These are phyloP conservation scores for Drosophila novamexicana DNA, from an alignment of 1,140 invertebrate species.

Conservation along the genomic window DNA sequence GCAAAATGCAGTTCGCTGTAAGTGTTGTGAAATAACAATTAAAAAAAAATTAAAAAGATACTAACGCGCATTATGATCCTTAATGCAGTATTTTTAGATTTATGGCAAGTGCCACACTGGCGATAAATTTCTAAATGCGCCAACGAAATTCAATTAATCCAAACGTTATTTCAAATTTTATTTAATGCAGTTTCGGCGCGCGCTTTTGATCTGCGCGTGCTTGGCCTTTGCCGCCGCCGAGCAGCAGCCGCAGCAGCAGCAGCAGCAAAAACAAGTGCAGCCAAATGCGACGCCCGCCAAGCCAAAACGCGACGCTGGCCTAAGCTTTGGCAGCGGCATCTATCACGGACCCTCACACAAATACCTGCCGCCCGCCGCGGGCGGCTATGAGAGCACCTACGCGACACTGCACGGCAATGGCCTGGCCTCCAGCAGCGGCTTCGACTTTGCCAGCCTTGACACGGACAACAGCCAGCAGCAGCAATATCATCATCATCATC, in stretches of 20 bases:
- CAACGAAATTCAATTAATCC: not conserved
- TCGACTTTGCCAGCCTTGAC: constrained; percentile 57
- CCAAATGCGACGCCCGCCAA: constrained; percentile 11
- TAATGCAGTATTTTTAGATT: not conserved
- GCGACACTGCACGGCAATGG: constrained; percentile 44
- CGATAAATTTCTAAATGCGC: constrained; percentile 2
- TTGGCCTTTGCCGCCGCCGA: constrained; percentile 20
- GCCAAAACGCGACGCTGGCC: constrained; percentile 44
- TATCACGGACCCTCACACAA: constrained; percentile 75
- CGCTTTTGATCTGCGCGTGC: constrained; percentile 8
- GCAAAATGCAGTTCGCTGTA: constrained; percentile 45
- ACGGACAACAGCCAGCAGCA: constrained; percentile 23
- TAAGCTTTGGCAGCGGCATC: constrained; percentile 46
- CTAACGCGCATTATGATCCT: not conserved
- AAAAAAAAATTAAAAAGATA: not conserved
- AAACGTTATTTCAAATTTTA: constrained; percentile 10
- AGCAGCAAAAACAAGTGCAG: constrained; percentile 14
- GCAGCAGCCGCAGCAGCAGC: constrained; percentile 25
- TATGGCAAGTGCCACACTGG: constrained; percentile 1
- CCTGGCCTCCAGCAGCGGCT: constrained; percentile 43
- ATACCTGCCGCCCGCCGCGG: constrained; percentile 54
- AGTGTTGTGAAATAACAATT: constrained; percentile 40
- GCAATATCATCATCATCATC: constrained; percentile 12
- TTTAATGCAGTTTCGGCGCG: constrained; percentile 11
- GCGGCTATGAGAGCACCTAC: constrained; percentile 50